Evolutionary conservation across 2,888 invertebrate genomes (phyloP).

Genomic region (Drosophila trichaetosa): DNA sequence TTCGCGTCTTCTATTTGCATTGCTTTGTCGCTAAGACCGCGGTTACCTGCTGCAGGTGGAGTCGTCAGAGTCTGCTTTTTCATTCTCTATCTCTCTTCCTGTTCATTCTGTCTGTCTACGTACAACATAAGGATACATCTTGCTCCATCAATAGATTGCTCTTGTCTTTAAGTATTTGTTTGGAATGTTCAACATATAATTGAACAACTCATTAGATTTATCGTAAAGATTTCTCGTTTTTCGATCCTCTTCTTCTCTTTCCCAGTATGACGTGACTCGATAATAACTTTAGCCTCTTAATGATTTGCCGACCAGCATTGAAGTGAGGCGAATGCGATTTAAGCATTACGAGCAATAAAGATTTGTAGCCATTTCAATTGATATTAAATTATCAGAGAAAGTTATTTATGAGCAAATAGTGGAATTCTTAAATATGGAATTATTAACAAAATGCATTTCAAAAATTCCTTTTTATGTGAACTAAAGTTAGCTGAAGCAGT

Average conservation of each 20-base stretch:
- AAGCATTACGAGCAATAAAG: neutral
- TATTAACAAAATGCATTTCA: neutral
- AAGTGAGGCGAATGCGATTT: conserved; percentile 23
- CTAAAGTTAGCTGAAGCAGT: neutral
- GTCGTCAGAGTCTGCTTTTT: conserved; percentile 8
- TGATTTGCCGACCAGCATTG: conserved; percentile 6
- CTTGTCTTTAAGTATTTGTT: neutral
- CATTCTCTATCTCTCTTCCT: conserved; percentile 34
- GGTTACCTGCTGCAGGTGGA: conserved; percentile 69
- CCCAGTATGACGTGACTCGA: conserved; percentile 3
- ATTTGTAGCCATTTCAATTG: neutral
- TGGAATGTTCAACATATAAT: neutral
- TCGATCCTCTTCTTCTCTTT: neutral
- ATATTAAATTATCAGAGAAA: conserved; percentile 7
- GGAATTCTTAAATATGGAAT: neutral
- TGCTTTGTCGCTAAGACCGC: conserved; percentile 32
- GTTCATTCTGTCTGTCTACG: conserved; percentile 8
- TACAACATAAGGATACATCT: neutral
- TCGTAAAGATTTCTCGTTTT: neutral
- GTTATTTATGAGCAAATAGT: neutral
- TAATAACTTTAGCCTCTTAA: conserved; percentile 7
- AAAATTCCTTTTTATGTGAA: neutral
- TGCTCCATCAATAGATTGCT: neutral
- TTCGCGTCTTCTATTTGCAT: conserved; percentile 23
- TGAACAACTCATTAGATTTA: neutral